Evolutionary conservation across 2,888 invertebrate genomes (phyloP), one percentile per base, ranked within the genome.

Genomic region (Nomada goodeniana): DNA sequence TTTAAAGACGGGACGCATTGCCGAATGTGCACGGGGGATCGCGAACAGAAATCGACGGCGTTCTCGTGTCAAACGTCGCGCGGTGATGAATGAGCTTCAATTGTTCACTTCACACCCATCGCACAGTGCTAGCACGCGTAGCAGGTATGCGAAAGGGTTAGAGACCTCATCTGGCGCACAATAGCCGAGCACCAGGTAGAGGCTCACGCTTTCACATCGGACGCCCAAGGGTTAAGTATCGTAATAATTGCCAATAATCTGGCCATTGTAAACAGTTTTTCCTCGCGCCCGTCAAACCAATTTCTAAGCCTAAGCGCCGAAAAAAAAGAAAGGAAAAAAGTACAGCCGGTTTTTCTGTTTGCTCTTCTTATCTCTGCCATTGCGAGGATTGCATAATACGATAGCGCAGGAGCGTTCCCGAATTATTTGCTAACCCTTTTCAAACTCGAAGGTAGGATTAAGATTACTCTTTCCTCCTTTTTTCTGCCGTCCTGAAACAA

Each of bases 241-340:
- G 86, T 88, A 88, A 91, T 91, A 86, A 91, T 90, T 86, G 84
- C 85, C 83, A 89, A 90, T 91, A 90, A 91, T 91, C 84, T 88
- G 47, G 50, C 68, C 81, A 89, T 87, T 89, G 88, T 90, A 72
- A 72, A 70, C 70, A 81, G 18, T 79, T 59, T 72, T 64, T 76
- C 44, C n/a, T 26, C 53, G 36, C 23, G 42, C 11, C 47, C 26
- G 20, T 20, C 53, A 36, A n/a, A 15, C 4, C 20, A 29, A 29
- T 3, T 13, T n/a, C 5, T 2, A 11, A 20, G 15, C 18, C 9
- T 10, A 57, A 47, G 20, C 47, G 11, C 2, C 11, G 26, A 61
- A 76, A 50, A n/a, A 20, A 20, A n/a, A 5, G 55, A 10, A 7
- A 9, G 2, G 52, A 13, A 4, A 18, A 7, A n/a, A 18, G 18